Percentiles rank a stretch among this genome's conserved stretches.
phyloP scores from a whole-genome alignment of 1,140 invertebrate species.

The Aphelinus atriplicis region DNA sequence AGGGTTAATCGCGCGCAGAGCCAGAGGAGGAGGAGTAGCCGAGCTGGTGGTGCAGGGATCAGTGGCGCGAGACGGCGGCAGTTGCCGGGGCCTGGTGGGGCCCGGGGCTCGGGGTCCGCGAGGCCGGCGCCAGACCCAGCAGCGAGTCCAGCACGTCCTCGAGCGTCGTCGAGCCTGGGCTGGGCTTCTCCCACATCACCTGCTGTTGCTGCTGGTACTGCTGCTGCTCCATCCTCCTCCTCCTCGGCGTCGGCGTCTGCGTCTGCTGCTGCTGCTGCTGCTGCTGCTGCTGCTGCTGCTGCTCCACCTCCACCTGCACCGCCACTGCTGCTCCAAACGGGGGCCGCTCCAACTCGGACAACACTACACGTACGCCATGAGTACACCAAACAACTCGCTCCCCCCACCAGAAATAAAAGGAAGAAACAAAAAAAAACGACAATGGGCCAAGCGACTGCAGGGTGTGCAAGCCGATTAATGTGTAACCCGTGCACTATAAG shows the following conservation, averaged over 20 bases:
- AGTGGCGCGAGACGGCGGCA: constrained; percentile 45
- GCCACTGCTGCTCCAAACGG: background rate
- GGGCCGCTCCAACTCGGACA: too few species aligned
- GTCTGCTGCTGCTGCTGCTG: constrained; percentile 35
- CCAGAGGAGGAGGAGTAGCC: constrained; percentile 56
- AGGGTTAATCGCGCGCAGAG: constrained; percentile 66
- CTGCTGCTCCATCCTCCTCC: constrained; percentile 56
- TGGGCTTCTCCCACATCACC: constrained; percentile 64
- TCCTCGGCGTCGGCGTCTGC: background rate
- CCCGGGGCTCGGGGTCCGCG: constrained; percentile 74
- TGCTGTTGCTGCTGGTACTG: too few species aligned
- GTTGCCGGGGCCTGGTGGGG: constrained; percentile 63
- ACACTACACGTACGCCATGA: too few species aligned
- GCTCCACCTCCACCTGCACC: constrained; percentile 9
- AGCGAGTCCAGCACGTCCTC: constrained; percentile 93
- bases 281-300: too few species aligned
- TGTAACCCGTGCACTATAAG: too few species aligned
- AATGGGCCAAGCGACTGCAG: too few species aligned
- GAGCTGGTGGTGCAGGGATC: constrained; percentile 49
- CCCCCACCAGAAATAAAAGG: too few species aligned
- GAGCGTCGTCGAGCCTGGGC: constrained; percentile 84
- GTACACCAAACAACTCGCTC: too few species aligned
- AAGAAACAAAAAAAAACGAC: too few species aligned
- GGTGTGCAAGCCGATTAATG: too few species aligned
- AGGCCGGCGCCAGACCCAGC: constrained; percentile 80